Evolutionary conservation across 2,888 invertebrate genomes (phyloP).

Genomic region (Clanis bilineata): DNA sequence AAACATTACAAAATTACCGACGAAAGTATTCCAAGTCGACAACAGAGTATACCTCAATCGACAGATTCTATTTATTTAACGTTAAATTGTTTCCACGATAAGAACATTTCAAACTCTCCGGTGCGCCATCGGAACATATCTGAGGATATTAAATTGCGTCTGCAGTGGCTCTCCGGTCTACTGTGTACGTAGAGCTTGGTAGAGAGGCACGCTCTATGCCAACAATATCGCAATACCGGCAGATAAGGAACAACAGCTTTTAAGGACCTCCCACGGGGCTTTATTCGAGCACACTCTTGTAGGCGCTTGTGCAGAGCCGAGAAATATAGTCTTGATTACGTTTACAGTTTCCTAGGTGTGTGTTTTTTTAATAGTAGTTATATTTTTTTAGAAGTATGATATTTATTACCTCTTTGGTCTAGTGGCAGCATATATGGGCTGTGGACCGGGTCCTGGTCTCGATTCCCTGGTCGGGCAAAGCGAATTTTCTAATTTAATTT

Average conservation of each 20-base stretch:
- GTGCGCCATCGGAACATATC: conserved; percentile 14
- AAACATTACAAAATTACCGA: neutral
- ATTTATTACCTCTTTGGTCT: no score
- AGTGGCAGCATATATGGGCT: no score
- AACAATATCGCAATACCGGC: conserved; percentile 19
- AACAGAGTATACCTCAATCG: neutral
- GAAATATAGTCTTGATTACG: neutral
- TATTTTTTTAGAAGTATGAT: neutral
- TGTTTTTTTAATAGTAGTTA: no score
- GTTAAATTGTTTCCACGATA: conserved; percentile 4
- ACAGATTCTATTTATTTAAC: neutral
- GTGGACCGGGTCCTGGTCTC: no score
- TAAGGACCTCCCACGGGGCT: conserved; percentile 28
- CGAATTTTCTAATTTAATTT: no score
- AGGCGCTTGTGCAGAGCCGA: neutral
- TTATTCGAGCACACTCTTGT: conserved; percentile 19
- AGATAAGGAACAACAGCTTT: conserved; percentile 47
- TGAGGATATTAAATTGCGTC: conserved; percentile 19
- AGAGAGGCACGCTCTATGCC: conserved; percentile 10
- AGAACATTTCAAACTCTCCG: conserved; percentile 11
- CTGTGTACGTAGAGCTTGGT: neutral
- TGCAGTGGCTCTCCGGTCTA: neutral
- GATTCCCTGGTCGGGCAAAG: no score
- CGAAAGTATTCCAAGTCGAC: neutral
- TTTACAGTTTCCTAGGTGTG: neutral